These are phyloP conservation scores for Aleiodes leptofemur DNA, from an alignment of 2,888 invertebrate species.

Conservation along the genomic window DNA sequence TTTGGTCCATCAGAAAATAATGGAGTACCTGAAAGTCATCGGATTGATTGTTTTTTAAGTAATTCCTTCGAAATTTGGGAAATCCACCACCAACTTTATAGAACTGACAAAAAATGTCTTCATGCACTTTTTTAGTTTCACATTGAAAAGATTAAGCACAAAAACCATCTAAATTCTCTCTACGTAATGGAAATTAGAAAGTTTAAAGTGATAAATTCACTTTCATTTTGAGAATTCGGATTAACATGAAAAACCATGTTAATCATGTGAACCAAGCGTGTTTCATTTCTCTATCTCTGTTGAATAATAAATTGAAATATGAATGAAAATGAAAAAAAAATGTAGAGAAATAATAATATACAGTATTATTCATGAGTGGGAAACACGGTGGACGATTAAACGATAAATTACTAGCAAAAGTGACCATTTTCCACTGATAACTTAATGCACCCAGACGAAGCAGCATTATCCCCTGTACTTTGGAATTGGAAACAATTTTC, in stretches of 20 bases:
- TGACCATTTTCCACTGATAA: slow-evolving; percentile 57
- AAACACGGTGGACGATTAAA: slow-evolving; percentile 53
- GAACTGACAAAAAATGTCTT: background rate
- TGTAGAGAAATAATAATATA: slow-evolving; percentile 4
- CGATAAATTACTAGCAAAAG: slow-evolving; percentile 57
- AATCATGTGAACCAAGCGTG: slow-evolving; percentile 35
- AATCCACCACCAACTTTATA: no score
- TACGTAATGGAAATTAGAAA: slow-evolving; percentile 32
- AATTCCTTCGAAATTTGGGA: no score
- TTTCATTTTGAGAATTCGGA: background rate
- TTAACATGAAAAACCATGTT: slow-evolving; percentile 19
- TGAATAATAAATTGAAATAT: slow-evolving; percentile 24
- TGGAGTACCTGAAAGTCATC: no score
- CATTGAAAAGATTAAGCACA: no score
- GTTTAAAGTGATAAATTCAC: slow-evolving; percentile 15
- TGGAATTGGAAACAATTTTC: slow-evolving; percentile 52
- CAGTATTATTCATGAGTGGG: background rate
- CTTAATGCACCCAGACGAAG: slow-evolving; percentile 54
- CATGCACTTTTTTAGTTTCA: background rate
- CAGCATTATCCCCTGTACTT: slow-evolving; percentile 28
- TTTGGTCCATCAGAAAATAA: background rate
- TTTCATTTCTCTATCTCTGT: slow-evolving; percentile 36
- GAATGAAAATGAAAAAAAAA: slow-evolving; percentile 3
- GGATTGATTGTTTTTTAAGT: background rate
- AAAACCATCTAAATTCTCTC: background rate